phyloP scores from a whole-genome alignment of 2,888 invertebrate genomes.

The Tricholauxania praeusta region DNA sequence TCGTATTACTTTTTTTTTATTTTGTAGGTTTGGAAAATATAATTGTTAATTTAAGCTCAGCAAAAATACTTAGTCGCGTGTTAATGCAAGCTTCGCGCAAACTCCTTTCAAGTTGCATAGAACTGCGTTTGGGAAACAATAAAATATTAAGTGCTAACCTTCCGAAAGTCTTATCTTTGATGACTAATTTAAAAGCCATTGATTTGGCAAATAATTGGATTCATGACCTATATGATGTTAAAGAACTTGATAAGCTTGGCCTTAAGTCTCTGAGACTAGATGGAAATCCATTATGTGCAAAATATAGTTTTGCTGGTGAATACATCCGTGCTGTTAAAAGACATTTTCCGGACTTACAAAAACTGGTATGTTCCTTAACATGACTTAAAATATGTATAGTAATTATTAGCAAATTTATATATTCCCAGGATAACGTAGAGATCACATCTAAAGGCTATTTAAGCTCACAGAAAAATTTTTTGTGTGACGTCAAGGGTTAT shows the following conservation, averaged over 20 bases:
- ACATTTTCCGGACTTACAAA: conserved; percentile 56
- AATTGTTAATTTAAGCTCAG: conserved; percentile 55
- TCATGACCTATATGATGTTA: conserved; percentile 53
- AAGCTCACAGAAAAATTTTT: conserved; percentile 56
- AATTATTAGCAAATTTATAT: not conserved
- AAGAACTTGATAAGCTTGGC: conserved; percentile 53
- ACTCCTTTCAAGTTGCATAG: conserved; percentile 57
- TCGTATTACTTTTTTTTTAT: not conserved
- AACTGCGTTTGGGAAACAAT: conserved; percentile 57
- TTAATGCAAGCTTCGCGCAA: conserved; percentile 57
- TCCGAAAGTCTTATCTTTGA: conserved; percentile 53
- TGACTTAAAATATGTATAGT: not conserved
- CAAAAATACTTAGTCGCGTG: conserved; percentile 55
- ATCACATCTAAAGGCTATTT: conserved; percentile 50
- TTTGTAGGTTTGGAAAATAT: conserved; percentile 55
- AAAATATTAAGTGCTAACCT: conserved; percentile 55
- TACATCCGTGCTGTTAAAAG: conserved; percentile 56
- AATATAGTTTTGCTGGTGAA: conserved; percentile 57
- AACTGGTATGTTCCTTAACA: conserved; percentile 47
- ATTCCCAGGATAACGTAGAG: conserved; percentile 56
- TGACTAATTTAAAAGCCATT: conserved; percentile 58
- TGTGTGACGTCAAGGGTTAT: conserved; percentile 58
- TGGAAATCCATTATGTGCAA: conserved; percentile 61
- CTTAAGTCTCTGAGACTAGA: conserved; percentile 58
- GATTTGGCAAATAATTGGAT: conserved; percentile 62